Conservation (phyloP, 2,113 vertebrate genomes). For the Tragelaphus buxtoni region DNA sequence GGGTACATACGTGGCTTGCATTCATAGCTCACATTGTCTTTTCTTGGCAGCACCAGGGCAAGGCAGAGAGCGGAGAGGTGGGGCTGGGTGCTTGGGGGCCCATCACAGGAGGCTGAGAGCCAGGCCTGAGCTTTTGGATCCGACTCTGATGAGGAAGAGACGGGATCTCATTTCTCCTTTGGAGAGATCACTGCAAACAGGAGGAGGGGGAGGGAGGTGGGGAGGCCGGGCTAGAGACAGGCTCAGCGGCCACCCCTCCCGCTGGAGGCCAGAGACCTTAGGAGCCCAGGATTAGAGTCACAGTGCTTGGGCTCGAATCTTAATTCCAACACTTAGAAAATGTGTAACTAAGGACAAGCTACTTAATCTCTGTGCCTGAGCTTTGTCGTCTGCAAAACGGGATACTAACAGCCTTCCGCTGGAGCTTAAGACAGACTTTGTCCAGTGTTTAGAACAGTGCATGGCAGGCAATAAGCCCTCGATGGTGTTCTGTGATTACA, state of each 20-base stretch:
- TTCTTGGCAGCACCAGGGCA: neutral
- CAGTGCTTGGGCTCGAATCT: neutral
- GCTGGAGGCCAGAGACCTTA: too few relatives aligned
- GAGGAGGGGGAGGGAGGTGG: too few relatives aligned
- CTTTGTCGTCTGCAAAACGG: neutral
- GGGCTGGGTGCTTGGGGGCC: neutral
- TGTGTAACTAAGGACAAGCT: neutral
- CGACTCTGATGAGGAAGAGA: neutral
- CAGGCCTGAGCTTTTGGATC: neutral
- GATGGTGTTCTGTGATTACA: neutral
- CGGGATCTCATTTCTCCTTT: neutral
- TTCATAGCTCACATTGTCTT: fast-evolving
- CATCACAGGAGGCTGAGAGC: fast-evolving
- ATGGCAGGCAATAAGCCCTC: neutral
- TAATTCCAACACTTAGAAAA: neutral
- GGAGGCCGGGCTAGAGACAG: neutral
- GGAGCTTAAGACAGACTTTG: neutral
- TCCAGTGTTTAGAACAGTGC: neutral
- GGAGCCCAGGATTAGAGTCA: neutral
- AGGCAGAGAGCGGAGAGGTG: neutral
- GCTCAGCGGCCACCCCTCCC: neutral
- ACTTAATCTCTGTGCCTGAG: neutral
- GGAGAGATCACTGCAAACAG: neutral
- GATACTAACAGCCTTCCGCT: neutral
- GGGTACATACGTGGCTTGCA: fast-evolving